Conservation (phyloP, 2,888 invertebrate species). For the Epinotia bilunana region DNA sequence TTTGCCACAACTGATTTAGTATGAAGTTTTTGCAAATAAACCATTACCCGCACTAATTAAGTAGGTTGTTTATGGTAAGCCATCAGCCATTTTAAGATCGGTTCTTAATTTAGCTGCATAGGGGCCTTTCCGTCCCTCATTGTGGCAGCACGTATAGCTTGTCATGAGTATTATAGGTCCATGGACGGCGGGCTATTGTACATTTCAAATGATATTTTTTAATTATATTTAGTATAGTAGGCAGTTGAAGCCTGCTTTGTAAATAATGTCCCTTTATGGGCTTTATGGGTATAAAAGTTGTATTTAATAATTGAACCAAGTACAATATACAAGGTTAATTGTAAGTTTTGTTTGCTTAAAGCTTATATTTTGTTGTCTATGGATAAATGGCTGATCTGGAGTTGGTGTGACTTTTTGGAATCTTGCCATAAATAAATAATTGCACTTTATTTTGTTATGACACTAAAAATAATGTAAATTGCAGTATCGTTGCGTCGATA, state of each 20-base stretch:
- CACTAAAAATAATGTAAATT: not conserved
- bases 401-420: not conserved
- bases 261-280: not conserved
- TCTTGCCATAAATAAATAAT: not conserved
- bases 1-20: no score
- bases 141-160: no score
- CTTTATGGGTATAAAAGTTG: not conserved
- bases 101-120: no score
- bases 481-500: no score
- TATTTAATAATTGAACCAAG: not conserved
- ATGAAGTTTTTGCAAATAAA: no score
- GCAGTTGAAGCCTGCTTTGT: not conserved
- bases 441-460: not conserved
- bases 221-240: not conserved
- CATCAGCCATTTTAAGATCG: no score
- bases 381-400: not conserved
- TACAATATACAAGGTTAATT: conserved; percentile 2
- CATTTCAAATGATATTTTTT: not conserved
- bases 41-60: no score
- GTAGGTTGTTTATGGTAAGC: no score
- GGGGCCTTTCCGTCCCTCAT: no score
- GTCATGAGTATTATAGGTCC: no score
- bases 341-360: not conserved
- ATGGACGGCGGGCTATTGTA: not conserved
- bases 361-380: not conserved